Percentiles rank a stretch among this genome's conserved stretches.
Conservation (phyloP, 2,113 vertebrate species). For the Hemibates koningsi region DNA sequence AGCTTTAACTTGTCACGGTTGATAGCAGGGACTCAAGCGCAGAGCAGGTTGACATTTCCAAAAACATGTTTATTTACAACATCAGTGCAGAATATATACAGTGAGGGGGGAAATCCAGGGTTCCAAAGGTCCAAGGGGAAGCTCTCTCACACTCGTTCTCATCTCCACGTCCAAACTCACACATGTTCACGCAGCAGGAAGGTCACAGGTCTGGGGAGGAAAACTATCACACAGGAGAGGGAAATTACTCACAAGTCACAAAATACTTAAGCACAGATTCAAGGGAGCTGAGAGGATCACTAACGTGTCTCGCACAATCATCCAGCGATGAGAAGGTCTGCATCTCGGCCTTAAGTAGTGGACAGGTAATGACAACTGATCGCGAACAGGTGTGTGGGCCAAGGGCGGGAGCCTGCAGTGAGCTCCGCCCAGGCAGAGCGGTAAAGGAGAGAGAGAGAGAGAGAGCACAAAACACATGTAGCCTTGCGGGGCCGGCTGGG, state of each 20-base stretch:
- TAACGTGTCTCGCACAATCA: no score
- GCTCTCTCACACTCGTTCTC: background rate
- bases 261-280: no score
- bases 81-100: background rate
- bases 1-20: background rate
- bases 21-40: background rate
- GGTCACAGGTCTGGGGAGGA: background rate
- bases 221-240: background rate
- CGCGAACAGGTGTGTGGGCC: background rate
- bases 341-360: no score
- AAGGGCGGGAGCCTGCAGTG: background rate
- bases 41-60: background rate
- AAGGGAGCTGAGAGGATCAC: no score
- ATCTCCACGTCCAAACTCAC: background rate
- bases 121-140: background rate
- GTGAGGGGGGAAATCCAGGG: background rate
- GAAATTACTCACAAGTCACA: no score
- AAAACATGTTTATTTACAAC: background rate
- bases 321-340: no score
- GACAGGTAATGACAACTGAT: background rate
- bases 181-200: rapidly evolving
- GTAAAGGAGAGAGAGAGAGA: no score
- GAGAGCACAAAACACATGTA: no score
- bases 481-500: background rate
- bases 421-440: background rate